Percentiles rank a stretch among this genome's conserved stretches.
Evolutionary conservation across 2,797 vertebrate species (phyloP).

Genomic region (Rhinatrema bivittatum): DNA sequence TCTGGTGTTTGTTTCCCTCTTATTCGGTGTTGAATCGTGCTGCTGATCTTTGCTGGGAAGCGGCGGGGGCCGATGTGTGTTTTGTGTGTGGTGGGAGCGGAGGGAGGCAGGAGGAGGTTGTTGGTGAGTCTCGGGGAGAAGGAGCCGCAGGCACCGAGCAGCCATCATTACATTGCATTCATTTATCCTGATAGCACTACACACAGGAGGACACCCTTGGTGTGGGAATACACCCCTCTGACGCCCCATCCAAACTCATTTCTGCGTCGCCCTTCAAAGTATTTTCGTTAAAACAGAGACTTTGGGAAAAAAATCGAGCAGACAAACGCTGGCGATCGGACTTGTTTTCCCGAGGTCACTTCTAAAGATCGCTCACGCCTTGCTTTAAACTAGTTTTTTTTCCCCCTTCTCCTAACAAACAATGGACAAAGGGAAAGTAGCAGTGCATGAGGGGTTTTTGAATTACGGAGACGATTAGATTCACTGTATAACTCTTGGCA

Average conservation of each 20-base stretch:
- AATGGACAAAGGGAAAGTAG: conserved; percentile 76
- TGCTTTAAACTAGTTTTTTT: conserved; percentile 57
- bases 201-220: conserved; percentile 45
- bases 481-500: conserved; percentile 46
- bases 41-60: conserved; percentile 1
- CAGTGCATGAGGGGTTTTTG: conserved; percentile 58
- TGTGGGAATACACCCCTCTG: conserved; percentile 36
- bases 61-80: background rate
- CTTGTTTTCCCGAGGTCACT: conserved; percentile 30
- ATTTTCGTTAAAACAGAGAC: no score
- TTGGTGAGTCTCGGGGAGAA: conserved; percentile 52
- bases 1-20: background rate
- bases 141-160: conserved; percentile 61
- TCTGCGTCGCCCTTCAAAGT: conserved; percentile 20
- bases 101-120: conserved; percentile 33
- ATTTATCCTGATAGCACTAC: conserved; percentile 54
- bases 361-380: conserved; percentile 36
- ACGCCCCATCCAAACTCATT: conserved; percentile 11
- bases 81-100: conserved; percentile 5
- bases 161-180: conserved; percentile 64
- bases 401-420: conserved; percentile 44
- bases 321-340: conserved; percentile 5
- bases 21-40: no score
- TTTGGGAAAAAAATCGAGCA: no score
- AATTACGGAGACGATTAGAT: conserved; percentile 40